Evolutionary conservation across 2,888 invertebrate species (phyloP).

Genomic region (Ochropleura plecta): DNA sequence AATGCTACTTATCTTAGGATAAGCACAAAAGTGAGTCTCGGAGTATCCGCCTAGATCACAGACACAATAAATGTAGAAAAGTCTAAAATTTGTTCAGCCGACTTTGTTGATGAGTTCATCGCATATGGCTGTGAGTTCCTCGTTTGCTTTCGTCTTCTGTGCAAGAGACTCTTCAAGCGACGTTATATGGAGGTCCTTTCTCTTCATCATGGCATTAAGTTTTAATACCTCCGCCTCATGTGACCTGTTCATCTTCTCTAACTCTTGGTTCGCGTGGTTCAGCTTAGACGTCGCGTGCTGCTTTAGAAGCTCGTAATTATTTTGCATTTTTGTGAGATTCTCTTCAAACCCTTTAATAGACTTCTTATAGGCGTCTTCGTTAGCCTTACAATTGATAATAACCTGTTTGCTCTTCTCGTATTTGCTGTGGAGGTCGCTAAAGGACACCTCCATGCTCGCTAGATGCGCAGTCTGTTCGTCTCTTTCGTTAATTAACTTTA

Average conservation of each 20-base stretch:
- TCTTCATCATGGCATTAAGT: conserved; percentile 95
- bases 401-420: conserved; percentile 92
- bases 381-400: conserved; percentile 88
- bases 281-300: conserved; percentile 97
- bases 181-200: conserved; percentile 95
- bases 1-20: conserved; percentile 81
- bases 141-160: conserved; percentile 97
- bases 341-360: conserved; percentile 93
- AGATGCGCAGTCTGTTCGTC: conserved; percentile 92
- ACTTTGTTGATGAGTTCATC: conserved; percentile 96
- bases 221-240: conserved; percentile 96
- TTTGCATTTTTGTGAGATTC: conserved; percentile 93
- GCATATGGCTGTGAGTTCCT: conserved; percentile 96
- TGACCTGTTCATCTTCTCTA: conserved; percentile 93
- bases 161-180: conserved; percentile 95
- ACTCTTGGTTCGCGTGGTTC: conserved; percentile 93
- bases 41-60: conserved; percentile 77
- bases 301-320: conserved; percentile 96
- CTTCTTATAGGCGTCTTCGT: conserved; percentile 93
- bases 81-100: conserved; percentile 78
- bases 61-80: conserved; percentile 71
- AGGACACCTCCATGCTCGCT: conserved; percentile 91
- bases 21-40: conserved; percentile 81
- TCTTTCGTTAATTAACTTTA: conserved; percentile 89
- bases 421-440: conserved; percentile 92